These are phyloP conservation scores for Raja brachyura DNA, from an alignment of 2,113 vertebrate species.

Conservation along the genomic window DNA sequence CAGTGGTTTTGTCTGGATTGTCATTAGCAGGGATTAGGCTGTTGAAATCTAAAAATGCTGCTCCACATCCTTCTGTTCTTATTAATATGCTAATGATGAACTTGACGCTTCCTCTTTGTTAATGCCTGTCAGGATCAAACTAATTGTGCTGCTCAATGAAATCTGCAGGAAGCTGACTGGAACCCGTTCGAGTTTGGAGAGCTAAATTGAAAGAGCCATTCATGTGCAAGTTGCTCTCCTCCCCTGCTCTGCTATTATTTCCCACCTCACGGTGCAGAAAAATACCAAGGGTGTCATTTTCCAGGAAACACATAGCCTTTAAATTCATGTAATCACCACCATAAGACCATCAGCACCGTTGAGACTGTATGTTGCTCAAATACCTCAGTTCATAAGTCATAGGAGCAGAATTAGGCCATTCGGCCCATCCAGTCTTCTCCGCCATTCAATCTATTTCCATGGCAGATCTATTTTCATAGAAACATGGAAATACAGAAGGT, in stretches of 20 bases:
- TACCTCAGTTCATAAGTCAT: too few relatives aligned
- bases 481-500: too few relatives aligned
- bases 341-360: too few relatives aligned
- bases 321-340: too few relatives aligned
- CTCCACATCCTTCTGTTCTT: not conserved
- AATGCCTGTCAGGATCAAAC: not conserved
- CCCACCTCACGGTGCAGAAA: not conserved
- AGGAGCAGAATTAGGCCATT: too few relatives aligned
- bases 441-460: too few relatives aligned
- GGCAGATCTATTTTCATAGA: too few relatives aligned
- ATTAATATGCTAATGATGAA: slow-evolving; percentile 29
- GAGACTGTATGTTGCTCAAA: too few relatives aligned
- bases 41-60: not conserved
- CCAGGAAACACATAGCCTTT: not conserved
- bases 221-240: not conserved
- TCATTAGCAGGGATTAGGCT: slow-evolving; percentile 18
- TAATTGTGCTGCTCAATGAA: slow-evolving; percentile 24
- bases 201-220: not conserved
- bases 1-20: not conserved
- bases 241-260: not conserved
- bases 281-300: not conserved
- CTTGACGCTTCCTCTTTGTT: not conserved
- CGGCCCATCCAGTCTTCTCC: too few relatives aligned
- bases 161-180: not conserved
- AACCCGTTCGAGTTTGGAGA: not conserved